Evolutionary conservation across 2,888 invertebrate species (phyloP), one percentile per base, ranked within the genome.

Genomic region (Drosophila bunnanda): DNA sequence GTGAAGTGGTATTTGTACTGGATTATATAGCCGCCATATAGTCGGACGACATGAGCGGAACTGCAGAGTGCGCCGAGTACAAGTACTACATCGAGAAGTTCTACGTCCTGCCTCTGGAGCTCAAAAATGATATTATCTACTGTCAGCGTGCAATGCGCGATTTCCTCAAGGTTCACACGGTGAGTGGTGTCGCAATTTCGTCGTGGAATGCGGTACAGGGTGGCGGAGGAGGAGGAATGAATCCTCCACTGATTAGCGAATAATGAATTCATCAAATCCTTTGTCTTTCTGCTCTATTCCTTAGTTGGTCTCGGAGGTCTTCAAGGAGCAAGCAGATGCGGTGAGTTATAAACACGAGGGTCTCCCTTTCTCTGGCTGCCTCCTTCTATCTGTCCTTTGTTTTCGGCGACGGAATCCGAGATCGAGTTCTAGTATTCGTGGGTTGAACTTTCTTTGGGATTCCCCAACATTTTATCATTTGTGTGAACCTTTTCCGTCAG

Each of bases 121-220:
- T 92, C 0, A 91, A 88, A 73, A 89, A 91, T 75, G 92, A 92
- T 79, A 84, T 92, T 77, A 80, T 91, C 58, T 92, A 92, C 78
- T 92, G 92, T 70, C 92, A 92, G 81, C 89, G 91, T 66, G 88
- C 91, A 39, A 54, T 92, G 62, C 89, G 88, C 58, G 82, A 89
- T 53, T 90, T 91, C 77, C 80, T 92, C 56, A 92, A 90, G 78
- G 91, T 92, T 32, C 92, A 92, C 76, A 89, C 90, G 90, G 92
- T 92, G 76, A 89, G 84, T 46, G 28, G 46, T 52, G 50, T 52
- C 22, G 22, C 32, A 52, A 52, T 54, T 30, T 25, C 0, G 50
- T 20, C 12, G 28, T 17, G 36, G 5, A 34, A 28, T 4, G 9
- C 9, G 22, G 15, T 76, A 72, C 38, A 20, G 34, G 8, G 38